Conservation (phyloP, 2,888 invertebrate genomes). For the Heliconius ethilla region DNA sequence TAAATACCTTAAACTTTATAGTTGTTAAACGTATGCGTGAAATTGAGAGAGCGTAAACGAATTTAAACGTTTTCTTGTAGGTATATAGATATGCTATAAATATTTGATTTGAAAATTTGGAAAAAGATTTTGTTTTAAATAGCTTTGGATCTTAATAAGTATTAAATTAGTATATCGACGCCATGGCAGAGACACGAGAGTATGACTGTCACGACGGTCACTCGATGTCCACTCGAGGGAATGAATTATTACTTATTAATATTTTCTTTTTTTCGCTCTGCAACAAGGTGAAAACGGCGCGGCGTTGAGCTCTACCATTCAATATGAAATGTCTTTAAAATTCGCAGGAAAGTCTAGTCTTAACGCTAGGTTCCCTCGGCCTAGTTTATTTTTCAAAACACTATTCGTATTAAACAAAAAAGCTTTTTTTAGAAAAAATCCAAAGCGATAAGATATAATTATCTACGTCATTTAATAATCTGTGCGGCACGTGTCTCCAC, state of each 20-base stretch:
- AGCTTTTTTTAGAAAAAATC: constrained; percentile 8
- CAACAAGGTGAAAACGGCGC: too few species aligned
- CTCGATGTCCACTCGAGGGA: too few species aligned
- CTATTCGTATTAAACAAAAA: background rate
- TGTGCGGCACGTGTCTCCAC: constrained; percentile 26
- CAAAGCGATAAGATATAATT: constrained; percentile 29
- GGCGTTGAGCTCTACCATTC: too few species aligned
- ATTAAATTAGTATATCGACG: background rate
- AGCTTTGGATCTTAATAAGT: background rate
- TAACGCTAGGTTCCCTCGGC: too few species aligned
- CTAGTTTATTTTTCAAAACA: background rate
- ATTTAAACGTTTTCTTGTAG: constrained; percentile 24
- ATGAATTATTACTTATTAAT: too few species aligned
- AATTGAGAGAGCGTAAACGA: constrained; percentile 34
- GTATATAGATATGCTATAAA: constrained; percentile 14
- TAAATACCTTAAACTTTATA: constrained; percentile 28
- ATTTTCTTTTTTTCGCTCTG: too few species aligned
- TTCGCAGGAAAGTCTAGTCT: too few species aligned
- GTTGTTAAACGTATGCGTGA: constrained; percentile 31
- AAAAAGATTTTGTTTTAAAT: constrained; percentile 12
- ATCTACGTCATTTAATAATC: constrained; percentile 28
- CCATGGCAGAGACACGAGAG: too few species aligned
- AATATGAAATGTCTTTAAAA: too few species aligned
- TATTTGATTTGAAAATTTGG: constrained; percentile 15
- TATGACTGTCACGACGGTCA: too few species aligned